Evolutionary conservation across 2,888 invertebrate genomes (phyloP).

Genomic region (Chymomyza amoena): DNA sequence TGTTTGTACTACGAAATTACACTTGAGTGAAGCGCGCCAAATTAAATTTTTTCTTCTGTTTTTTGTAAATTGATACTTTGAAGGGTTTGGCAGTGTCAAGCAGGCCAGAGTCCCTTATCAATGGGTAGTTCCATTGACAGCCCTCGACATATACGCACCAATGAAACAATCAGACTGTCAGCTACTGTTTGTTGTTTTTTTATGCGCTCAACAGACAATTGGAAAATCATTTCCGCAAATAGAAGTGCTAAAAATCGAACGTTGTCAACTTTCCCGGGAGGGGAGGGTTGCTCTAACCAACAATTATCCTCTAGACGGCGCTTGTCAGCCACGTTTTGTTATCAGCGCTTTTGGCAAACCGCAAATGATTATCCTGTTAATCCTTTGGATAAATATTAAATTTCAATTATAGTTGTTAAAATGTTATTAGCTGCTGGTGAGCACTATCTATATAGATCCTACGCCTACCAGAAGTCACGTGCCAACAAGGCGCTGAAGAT

Average conservation of each 20-base stretch:
- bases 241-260: slow-evolving; percentile 35
- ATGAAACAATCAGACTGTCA: slow-evolving; percentile 39
- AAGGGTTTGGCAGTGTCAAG: slow-evolving; percentile 42
- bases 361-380: slow-evolving; percentile 73
- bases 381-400: slow-evolving; percentile 77
- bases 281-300: slow-evolving; percentile 16
- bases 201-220: slow-evolving; percentile 23
- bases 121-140: slow-evolving; percentile 21
- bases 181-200: slow-evolving; percentile 55
- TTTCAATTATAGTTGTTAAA: slow-evolving; percentile 77
- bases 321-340: slow-evolving; percentile 45
- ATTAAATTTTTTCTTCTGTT: slow-evolving; percentile 49
- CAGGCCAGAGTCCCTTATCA: slow-evolving; percentile 42
- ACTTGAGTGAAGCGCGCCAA: slow-evolving; percentile 76
- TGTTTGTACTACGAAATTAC: slow-evolving; percentile 59
- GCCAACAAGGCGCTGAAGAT: slow-evolving; percentile 54
- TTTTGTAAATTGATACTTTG: slow-evolving; percentile 72
- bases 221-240: slow-evolving; percentile 65
- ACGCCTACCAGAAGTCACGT: slow-evolving; percentile 58
- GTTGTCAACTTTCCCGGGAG: slow-evolving; percentile 24
- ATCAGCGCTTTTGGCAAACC: slow-evolving; percentile 61
- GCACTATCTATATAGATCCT: slow-evolving; percentile 41
- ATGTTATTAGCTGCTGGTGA: slow-evolving; percentile 62
- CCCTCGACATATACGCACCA: slow-evolving; percentile 23
- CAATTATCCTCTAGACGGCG: slow-evolving; percentile 40